Percentiles rank a stretch among this genome's conserved stretches.
phyloP scores from a whole-genome alignment of 2,888 invertebrate species.

The Philereme transversata region DNA sequence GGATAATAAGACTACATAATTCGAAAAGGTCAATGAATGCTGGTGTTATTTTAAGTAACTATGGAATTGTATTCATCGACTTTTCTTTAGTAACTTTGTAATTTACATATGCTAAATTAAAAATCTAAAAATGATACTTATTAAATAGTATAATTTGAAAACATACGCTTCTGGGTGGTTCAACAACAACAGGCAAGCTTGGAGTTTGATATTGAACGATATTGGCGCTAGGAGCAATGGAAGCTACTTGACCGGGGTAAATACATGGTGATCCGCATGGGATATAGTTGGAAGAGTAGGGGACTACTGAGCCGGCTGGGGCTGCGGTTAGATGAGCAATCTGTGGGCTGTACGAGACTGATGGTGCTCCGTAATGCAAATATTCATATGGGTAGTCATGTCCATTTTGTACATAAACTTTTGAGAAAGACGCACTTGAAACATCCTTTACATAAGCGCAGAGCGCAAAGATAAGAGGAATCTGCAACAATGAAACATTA shows the following conservation, averaged over 20 bases:
- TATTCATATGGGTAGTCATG: conserved; percentile 50
- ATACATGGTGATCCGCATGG: conserved; percentile 69
- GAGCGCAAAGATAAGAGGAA: conserved; percentile 45
- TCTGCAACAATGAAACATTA: conserved; percentile 53
- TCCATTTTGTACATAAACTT: conserved; percentile 66
- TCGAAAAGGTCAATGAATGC: no score
- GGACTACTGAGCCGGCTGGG: conserved; percentile 49
- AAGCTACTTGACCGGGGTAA: conserved; percentile 54
- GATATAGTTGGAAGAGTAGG: conserved; percentile 49
- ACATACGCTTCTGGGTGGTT: conserved; percentile 60
- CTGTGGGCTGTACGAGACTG: conserved; percentile 47
- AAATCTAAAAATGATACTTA: background rate
- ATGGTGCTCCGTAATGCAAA: conserved; percentile 59
- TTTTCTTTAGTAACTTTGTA: background rate
- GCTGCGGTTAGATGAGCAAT: conserved; percentile 56
- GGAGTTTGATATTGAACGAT: conserved; percentile 59
- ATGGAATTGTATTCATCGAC: no score
- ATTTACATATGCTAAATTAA: background rate
- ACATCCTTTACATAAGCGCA: conserved; percentile 46
- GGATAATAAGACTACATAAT: no score
- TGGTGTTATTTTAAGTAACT: no score
- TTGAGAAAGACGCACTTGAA: conserved; percentile 60
- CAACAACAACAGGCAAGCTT: conserved; percentile 57
- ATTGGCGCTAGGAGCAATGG: conserved; percentile 49
- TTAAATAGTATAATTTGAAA: conserved; percentile 8